Conservation (phyloP, 1,140 invertebrate species). For the Linepithema humile region DNA sequence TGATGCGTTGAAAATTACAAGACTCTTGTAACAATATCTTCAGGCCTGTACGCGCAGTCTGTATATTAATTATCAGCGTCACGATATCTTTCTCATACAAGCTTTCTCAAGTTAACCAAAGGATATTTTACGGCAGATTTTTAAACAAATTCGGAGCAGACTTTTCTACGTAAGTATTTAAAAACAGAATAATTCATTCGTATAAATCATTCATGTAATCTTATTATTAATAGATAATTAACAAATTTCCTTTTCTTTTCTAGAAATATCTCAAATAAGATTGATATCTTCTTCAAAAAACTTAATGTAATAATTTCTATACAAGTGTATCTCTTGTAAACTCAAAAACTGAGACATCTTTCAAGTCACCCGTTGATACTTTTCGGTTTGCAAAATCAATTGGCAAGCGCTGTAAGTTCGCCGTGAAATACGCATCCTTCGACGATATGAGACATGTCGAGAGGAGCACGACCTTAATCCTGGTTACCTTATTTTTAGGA, state of each 20-base stretch:
- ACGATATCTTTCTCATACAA: neutral
- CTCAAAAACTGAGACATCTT: too few relatives aligned
- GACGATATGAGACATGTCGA: conserved; percentile 2
- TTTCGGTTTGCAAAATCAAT: too few relatives aligned
- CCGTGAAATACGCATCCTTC: neutral
- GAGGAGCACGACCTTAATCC: conserved; percentile 56
- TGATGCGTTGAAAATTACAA: conserved; percentile 50
- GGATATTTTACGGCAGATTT: conserved; percentile 23
- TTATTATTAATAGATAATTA: too few relatives aligned
- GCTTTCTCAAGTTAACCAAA: neutral
- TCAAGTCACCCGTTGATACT: too few relatives aligned
- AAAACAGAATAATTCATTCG: too few relatives aligned
- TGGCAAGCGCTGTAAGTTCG: neutral
- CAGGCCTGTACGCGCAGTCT: neutral
- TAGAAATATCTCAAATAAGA: too few relatives aligned
- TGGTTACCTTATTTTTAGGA: conserved; percentile 51
- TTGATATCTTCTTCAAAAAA: too few relatives aligned
- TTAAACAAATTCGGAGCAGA: conserved; percentile 56
- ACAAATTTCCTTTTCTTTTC: too few relatives aligned
- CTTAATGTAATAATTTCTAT: too few relatives aligned
- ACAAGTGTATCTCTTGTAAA: too few relatives aligned
- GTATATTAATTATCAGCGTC: conserved; percentile 41
- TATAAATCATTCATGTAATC: too few relatives aligned
- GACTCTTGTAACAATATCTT: conserved; percentile 50
- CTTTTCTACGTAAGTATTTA: too few relatives aligned